phyloP scores from a whole-genome alignment of 2,797 vertebrate genomes.

The Tenualosa thibaudeaui region DNA sequence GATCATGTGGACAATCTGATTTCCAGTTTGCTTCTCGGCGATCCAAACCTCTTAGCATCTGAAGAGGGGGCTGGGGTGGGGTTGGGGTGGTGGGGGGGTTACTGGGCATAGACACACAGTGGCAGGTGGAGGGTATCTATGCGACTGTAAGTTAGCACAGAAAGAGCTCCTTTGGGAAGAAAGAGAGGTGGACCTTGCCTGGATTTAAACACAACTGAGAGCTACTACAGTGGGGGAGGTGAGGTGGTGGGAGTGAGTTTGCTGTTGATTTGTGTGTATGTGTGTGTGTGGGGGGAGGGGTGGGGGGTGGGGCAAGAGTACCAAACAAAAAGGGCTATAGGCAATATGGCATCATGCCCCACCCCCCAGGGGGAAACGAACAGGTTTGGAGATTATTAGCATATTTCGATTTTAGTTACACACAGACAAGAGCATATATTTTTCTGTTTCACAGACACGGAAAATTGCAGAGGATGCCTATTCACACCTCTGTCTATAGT shows the following conservation, averaged over 20 bases:
- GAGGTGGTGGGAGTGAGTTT: not conserved
- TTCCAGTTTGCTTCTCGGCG: not conserved
- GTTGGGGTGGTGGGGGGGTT: not conserved
- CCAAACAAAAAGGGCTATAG: not conserved
- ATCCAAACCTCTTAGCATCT: not conserved
- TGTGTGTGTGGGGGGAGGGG: not conserved
- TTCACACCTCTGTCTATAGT: slow-evolving; percentile 19
- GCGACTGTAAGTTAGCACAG: not conserved
- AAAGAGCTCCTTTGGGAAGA: not conserved
- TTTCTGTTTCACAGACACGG: slow-evolving; percentile 46
- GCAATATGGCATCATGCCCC: not conserved
- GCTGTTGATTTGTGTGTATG: not conserved
- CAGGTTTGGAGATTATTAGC: not conserved
- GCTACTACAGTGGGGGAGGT: not conserved
- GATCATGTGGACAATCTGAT: not conserved
- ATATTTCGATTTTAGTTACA: slow-evolving; percentile 19
- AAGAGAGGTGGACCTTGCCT: no score
- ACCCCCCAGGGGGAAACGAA: not conserved
- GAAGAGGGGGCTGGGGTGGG: not conserved
- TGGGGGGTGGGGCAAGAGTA: not conserved
- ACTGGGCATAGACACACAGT: not conserved
- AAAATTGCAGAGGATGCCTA: slow-evolving; percentile 33
- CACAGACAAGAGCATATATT: slow-evolving; percentile 43
- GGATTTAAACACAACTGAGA: not conserved
- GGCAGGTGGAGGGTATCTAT: not conserved